phyloP scores from a whole-genome alignment of 2,888 invertebrate genomes.

The Linyphia triangularis region DNA sequence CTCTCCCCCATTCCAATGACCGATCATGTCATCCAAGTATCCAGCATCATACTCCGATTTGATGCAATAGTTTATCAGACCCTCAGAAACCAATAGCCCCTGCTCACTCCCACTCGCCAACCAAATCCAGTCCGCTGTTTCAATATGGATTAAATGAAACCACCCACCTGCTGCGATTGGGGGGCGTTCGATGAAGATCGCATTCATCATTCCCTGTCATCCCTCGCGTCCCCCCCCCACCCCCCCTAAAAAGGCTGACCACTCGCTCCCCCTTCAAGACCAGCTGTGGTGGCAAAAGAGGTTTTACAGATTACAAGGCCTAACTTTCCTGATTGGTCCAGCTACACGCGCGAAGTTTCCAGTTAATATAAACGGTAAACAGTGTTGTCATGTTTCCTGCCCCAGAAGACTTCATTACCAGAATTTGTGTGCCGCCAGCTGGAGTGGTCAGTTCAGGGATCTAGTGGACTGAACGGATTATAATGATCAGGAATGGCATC shows the following conservation, averaged over 20 bases:
- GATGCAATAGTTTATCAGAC: conserved; percentile 68
- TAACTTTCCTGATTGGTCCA: conserved; percentile 60
- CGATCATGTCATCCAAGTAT: conserved; percentile 8
- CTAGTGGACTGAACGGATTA: conserved; percentile 64
- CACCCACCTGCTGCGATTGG: conserved; percentile 49
- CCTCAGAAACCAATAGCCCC: background rate
- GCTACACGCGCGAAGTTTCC: conserved; percentile 49
- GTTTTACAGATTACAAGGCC: conserved; percentile 68
- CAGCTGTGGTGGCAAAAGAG: conserved; percentile 69
- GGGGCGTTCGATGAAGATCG: conserved; percentile 68
- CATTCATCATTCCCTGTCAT: conserved; percentile 73
- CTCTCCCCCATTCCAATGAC: background rate
- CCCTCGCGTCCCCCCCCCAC: conserved; percentile 26
- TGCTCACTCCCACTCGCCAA: background rate
- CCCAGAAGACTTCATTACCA: background rate
- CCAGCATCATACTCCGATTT: conserved; percentile 48
- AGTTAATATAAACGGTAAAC: conserved; percentile 69
- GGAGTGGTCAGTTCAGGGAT: conserved; percentile 63
- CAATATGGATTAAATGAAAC: conserved; percentile 67
- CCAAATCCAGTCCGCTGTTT: background rate
- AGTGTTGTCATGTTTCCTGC: conserved; percentile 60
- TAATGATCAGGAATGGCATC: conserved; percentile 71
- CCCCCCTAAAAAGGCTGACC: conserved; percentile 28
- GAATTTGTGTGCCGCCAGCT: conserved; percentile 46
- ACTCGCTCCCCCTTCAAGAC: conserved; percentile 58